Base-by-base conservation (phyloP, 2,113 vertebrate genomes). In the Larimichthys crocea region DNA sequence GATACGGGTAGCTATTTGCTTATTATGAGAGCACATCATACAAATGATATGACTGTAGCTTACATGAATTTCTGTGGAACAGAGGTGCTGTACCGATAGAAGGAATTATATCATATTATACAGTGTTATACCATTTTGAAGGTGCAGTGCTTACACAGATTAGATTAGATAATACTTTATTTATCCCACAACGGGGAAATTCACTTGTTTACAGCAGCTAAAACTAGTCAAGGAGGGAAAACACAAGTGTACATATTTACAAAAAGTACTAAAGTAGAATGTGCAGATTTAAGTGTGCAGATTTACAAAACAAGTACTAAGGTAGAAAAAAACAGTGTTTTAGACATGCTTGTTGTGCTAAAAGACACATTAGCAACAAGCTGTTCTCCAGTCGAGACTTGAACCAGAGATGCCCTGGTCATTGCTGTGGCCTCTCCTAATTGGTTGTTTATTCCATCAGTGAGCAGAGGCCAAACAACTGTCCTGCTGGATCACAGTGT, bases 401-500 rank as follows among this genome's bases (percentile, higher is more conserved):
- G 72, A 87, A 62, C 68, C 26, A 75, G 67, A 63, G 11, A 48
- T 24, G 35, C 56, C 29, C 10, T 2, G 20, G 8, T 57, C 52
- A 15, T 31, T 55, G 35, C 65, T 17, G 15, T 57, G 56, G 56
- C 46, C 68, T 24, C 29, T 65, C 17, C 74, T 89, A 71, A 90
- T 82, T 82, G 77, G 69, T 55, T 69, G 61, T 73, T 83, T 75
- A 63, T 82, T 71, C 73, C 80, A 62, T 61, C 46, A 50, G 49
- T 60, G 72, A 76, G 19, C 44, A 31, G 79, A 76, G 35, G 59
- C 76, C 76, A 65, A 77, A 78, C 77, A 71, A 52, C 80, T 72
- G 83, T 83, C 74, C 59, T 81, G 31, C 86, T 79, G 72, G 73
- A 79, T 87, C 49, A 46, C 76, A 57, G 0, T 67, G 67, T 61